Evolutionary conservation across 2,113 vertebrate species (phyloP).

Genomic region (Saiga tatarica): DNA sequence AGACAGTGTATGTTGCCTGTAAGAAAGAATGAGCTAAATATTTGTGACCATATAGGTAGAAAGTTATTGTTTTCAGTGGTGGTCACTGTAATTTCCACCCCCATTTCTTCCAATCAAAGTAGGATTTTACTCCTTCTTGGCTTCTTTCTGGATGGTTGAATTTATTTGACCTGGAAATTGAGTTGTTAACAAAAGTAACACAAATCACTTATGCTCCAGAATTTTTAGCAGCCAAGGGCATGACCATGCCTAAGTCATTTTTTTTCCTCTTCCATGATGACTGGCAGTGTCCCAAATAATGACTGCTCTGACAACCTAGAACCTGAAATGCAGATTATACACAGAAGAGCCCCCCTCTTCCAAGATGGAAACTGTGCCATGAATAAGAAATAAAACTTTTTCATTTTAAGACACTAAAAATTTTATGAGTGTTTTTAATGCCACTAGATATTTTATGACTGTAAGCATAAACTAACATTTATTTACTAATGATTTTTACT

Average conservation of each 20-base stretch:
- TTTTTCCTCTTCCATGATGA: background rate
- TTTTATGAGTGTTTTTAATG: background rate
- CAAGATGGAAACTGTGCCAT: background rate
- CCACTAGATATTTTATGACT: background rate
- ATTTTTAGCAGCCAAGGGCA: background rate
- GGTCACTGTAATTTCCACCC: background rate
- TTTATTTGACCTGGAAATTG: background rate
- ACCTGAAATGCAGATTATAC: background rate
- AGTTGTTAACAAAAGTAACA: background rate
- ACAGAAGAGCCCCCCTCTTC: background rate
- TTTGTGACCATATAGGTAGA: background rate
- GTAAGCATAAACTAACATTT: background rate
- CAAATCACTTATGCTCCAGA: background rate
- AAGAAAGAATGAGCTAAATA: background rate
- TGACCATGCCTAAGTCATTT: background rate
- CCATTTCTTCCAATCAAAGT: background rate
- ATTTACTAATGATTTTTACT: background rate
- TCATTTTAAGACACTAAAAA: background rate
- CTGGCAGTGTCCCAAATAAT: background rate
- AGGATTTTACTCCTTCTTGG: background rate
- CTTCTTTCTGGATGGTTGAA: background rate
- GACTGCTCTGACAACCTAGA: background rate
- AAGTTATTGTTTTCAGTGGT: background rate
- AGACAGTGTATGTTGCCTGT: background rate
- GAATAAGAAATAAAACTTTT: background rate